These are phyloP conservation scores for Suncus etruscus DNA, from an alignment of 2,113 vertebrate species.

Conservation along the genomic window DNA sequence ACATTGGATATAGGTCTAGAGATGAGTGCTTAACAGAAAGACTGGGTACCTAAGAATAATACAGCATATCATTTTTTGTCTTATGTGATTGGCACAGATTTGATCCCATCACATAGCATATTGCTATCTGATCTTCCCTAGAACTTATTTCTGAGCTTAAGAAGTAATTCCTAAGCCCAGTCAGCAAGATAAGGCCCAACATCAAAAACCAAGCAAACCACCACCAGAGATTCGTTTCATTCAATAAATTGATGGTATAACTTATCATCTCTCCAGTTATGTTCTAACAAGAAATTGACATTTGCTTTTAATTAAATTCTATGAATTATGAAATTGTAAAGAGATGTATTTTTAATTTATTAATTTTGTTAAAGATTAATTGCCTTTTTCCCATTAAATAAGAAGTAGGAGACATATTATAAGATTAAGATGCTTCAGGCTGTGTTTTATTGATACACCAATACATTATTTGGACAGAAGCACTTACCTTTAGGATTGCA, in stretches of 20 bases:
- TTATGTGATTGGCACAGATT: too few relatives aligned
- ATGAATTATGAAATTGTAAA: conserved; percentile 56
- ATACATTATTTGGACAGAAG: conserved; percentile 76
- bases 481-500: conserved; percentile 78
- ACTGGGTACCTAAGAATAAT: too few relatives aligned
- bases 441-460: conserved; percentile 79
- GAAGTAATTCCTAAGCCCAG: too few relatives aligned
- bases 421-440: conserved; percentile 62
- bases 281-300: conserved; percentile 48
- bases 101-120: too few relatives aligned
- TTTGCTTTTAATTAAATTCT: conserved; percentile 13
- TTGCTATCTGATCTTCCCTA: too few relatives aligned
- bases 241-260: conserved; percentile 18
- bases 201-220: too few relatives aligned
- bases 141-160: too few relatives aligned
- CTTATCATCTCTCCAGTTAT: conserved; percentile 39
- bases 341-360: conserved; percentile 68
- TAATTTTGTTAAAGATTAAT: conserved; percentile 78
- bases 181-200: too few relatives aligned
- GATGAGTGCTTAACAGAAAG: background rate
- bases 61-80: too few relatives aligned
- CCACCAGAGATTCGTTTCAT: conserved; percentile 28
- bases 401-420: conserved; percentile 71
- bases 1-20: background rate
- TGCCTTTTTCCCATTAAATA: conserved; percentile 61